Percentiles rank a stretch among this genome's conserved stretches.
Evolutionary conservation across 1,140 invertebrate genomes (phyloP).

Genomic region (Lasaia peninsularis): DNA sequence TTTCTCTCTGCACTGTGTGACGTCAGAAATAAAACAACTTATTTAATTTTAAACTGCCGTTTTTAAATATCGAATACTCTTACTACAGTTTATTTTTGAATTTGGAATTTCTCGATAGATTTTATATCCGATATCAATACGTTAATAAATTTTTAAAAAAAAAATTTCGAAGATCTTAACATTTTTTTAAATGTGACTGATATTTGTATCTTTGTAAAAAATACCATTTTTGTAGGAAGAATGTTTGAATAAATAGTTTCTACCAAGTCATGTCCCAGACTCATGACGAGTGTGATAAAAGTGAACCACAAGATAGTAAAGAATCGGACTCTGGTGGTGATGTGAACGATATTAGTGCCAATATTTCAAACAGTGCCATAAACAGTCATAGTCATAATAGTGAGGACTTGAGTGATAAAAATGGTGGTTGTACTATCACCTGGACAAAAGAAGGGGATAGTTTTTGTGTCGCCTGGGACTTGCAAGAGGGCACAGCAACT

Average conservation of each 20-base stretch:
- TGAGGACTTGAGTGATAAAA: conserved; percentile 33
- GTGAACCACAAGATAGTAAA: conserved; percentile 24
- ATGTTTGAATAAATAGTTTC: conserved; percentile 37
- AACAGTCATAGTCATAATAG: conserved; percentile 35
- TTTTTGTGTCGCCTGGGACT: conserved; percentile 43
- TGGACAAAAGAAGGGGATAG: conserved; percentile 45
- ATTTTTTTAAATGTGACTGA: no score
- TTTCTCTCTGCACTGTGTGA: conserved; percentile 1
- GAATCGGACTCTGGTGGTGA: neutral
- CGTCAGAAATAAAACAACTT: neutral
- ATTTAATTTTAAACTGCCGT: neutral
- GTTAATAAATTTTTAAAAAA: no score
- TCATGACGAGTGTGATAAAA: conserved; percentile 52
- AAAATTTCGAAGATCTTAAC: no score
- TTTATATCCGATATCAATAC: no score
- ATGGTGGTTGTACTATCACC: conserved; percentile 26
- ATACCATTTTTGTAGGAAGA: conserved; percentile 19
- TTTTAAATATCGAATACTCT: no score
- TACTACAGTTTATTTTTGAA: no score
- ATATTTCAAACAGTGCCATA: conserved; percentile 16
- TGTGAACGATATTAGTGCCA: conserved; percentile 39
- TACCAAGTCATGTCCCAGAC: conserved; percentile 63
- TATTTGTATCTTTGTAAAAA: neutral
- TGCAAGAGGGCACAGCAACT: conserved; percentile 43
- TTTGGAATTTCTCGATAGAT: no score